phyloP scores from a whole-genome alignment of 37 sponge, comb jelly and placozoan species.

The Oopsacas minuta region DNA sequence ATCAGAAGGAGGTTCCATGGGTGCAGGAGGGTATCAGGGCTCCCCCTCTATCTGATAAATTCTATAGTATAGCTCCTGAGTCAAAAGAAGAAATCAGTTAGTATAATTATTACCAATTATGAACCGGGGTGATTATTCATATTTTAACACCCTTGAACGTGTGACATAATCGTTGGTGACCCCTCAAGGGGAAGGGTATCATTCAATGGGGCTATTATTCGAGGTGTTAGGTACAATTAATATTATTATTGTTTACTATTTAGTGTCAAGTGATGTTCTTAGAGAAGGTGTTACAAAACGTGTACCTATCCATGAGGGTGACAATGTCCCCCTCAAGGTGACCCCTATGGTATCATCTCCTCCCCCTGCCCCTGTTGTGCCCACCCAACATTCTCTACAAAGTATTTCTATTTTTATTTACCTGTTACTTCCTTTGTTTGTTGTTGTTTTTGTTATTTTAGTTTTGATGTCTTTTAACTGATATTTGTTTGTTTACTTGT shows the following conservation, averaged over 20 bases:
- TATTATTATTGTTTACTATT: no score
- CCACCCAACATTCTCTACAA: neutral
- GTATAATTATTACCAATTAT: no score
- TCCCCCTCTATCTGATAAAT: neutral
- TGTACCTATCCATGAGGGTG: neutral
- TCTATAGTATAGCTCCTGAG: neutral
- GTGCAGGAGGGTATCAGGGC: no score
- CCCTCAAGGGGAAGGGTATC: no score
- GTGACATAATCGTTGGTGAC: no score
- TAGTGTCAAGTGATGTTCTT: no score
- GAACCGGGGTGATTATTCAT: no score
- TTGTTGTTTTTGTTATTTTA: neutral
- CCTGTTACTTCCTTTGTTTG: neutral
- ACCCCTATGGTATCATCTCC: neutral
- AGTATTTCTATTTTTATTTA: slow-evolving; percentile 1
- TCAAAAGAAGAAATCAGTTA: no score
- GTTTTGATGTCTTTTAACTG: neutral
- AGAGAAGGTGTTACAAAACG: neutral
- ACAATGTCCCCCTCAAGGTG: neutral
- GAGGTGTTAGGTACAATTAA: no score
- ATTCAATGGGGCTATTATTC: no score
- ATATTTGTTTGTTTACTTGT: neutral
- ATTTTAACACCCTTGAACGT: no score
- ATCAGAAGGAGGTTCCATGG: no score
- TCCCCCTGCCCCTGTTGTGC: neutral